Base-by-base conservation (phyloP, 2,888 invertebrate genomes). In the Hyposoter dolosus region DNA sequence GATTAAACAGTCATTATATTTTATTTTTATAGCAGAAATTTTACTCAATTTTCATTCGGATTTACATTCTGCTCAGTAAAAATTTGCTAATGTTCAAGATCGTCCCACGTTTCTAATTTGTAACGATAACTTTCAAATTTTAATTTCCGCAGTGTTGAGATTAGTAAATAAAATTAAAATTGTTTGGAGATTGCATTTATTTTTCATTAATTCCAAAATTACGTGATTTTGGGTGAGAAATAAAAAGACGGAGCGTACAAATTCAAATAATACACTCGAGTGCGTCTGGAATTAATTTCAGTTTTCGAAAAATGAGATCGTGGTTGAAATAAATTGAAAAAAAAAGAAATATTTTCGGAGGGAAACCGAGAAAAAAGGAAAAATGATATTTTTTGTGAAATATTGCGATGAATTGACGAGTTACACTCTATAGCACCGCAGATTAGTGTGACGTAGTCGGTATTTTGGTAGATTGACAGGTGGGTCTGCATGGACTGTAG, bases 401-500 rank as follows among this genome's bases (percentile, higher is more conserved):
- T 7, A 6, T 23, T 60, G 19, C 40, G 45, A 69, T 60, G 53
- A 83, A 78, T 66, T 45, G 23, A 60, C 66, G 78, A 78, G 65
- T 40, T 53, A 23, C 43, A 19, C 28, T 28, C 12, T 28, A 28
- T 28, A 47, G 19, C 23, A 40, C 66, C 82, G 87, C 87, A 89
- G 89, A 86, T 88, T 86, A 87, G 91, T 90, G 88, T 90, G 90
- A 92, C 88, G 95, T 95, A 95, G 94, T 93, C 95, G 92, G 95
- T 95, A 95, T 96, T 95, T 95, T 96, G 96, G 93, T 96, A 96
- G 96, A 96, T 96, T 95, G 96, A 96, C 95, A 96, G 96, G 95
- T 96, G 96, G 96, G 96, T 96, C 95, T 96, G 96, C 95, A 95
- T 95, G 94, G 95, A 96, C 92, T 96, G 96, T 95, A 96, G 95